Percentiles rank a stretch among this genome's conserved stretches.
Evolutionary conservation across 2,888 invertebrate genomes (phyloP).

Genomic region (Entomobrya proxima): DNA sequence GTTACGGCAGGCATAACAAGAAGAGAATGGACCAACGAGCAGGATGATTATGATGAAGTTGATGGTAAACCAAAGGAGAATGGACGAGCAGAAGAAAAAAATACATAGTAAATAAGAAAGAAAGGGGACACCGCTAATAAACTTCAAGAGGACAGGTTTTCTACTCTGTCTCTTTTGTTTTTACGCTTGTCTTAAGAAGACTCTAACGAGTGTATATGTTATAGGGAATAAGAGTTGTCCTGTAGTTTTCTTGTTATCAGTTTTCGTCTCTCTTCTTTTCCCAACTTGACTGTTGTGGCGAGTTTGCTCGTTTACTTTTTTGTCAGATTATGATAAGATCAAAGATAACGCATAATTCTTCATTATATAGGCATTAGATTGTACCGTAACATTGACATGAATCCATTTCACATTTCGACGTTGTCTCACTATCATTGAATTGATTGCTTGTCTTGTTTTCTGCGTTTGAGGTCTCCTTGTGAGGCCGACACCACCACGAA

Average conservation of each 20-base stretch:
- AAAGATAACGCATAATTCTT: constrained; percentile 44
- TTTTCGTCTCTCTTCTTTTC: constrained; percentile 1
- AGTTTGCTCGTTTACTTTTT: constrained; percentile 43
- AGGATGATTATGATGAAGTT: neutral
- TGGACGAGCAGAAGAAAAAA: constrained; percentile 1
- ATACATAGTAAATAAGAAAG: no score
- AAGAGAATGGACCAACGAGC: neutral
- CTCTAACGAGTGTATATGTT: neutral
- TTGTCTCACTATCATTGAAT: constrained; percentile 57
- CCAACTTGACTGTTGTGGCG: constrained; percentile 14
- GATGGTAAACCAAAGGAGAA: neutral
- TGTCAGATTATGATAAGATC: constrained; percentile 52
- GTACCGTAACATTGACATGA: constrained; percentile 21
- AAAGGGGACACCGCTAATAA: constrained; percentile 21
- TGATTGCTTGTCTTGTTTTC: constrained; percentile 62
- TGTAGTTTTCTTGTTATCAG: constrained; percentile 10
- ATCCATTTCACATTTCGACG: constrained; percentile 58
- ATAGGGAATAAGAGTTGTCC: constrained; percentile 8
- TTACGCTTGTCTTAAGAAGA: neutral
- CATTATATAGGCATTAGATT: constrained; percentile 51
- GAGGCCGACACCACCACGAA: constrained; percentile 49
- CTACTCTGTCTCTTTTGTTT: neutral
- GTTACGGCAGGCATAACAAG: constrained; percentile 21
- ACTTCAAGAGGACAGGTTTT: constrained; percentile 22
- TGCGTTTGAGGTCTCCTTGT: constrained; percentile 62